These are phyloP conservation scores for Cheilosia grossa DNA, from an alignment of 2,888 invertebrate species.

Conservation along the genomic window DNA sequence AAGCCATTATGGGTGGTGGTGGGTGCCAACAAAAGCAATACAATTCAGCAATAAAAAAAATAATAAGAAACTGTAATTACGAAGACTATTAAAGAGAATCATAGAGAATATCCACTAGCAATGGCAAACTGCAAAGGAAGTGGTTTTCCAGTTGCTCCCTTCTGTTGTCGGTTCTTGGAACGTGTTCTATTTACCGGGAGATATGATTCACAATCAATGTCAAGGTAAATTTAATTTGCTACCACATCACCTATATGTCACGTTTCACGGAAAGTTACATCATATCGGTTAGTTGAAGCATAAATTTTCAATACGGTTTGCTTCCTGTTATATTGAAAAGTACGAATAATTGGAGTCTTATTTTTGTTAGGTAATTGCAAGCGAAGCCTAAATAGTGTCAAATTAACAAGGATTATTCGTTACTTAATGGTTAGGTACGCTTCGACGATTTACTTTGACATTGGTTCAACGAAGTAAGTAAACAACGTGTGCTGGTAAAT, in stretches of 20 bases:
- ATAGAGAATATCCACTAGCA: background rate
- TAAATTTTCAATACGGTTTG: too few species aligned
- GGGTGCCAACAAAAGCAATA: background rate
- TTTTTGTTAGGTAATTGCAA: too few species aligned
- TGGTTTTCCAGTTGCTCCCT: background rate
- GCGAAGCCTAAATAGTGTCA: too few species aligned
- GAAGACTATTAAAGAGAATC: background rate
- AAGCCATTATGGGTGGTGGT: background rate
- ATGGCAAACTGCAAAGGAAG: background rate
- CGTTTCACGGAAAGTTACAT: background rate
- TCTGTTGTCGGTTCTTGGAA: slow-evolving; percentile 3
- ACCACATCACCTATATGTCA: background rate
- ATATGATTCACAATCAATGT: background rate
- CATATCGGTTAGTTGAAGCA: too few species aligned
- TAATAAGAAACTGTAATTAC: background rate
- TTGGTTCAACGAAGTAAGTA: too few species aligned
- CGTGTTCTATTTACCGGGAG: slow-evolving; percentile 10
- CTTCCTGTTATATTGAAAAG: too few species aligned
- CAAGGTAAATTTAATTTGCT: slow-evolving; percentile 2
- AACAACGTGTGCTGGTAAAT: too few species aligned
- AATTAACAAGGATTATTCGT: too few species aligned
- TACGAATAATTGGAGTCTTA: too few species aligned
- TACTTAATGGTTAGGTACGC: too few species aligned
- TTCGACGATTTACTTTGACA: too few species aligned
- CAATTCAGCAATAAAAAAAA: background rate